Evolutionary conservation across 2,888 invertebrate genomes (phyloP).

Genomic region (Frankliniella intonsa): DNA sequence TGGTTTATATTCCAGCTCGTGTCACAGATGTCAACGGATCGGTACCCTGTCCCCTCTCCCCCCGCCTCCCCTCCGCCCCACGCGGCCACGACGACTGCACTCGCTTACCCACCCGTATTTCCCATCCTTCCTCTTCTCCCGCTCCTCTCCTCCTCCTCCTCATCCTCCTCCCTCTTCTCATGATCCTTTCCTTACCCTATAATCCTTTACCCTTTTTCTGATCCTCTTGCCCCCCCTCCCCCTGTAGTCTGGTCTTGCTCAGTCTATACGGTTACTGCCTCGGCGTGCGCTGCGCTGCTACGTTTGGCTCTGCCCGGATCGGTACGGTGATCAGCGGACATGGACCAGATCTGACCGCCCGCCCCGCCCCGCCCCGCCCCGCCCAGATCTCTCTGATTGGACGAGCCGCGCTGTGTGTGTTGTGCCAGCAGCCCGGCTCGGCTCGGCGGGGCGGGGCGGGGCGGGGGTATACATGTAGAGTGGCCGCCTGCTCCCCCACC

Average conservation of each 20-base stretch:
- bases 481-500: too few relatives aligned
- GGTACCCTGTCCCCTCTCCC: background rate
- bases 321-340: slow-evolving; percentile 14
- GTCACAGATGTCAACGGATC: slow-evolving; percentile 15
- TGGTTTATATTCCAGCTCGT: slow-evolving; percentile 14
- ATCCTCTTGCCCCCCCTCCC: background rate
- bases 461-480: too few relatives aligned
- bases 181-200: too few relatives aligned
- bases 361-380: background rate
- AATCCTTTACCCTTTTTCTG: too few relatives aligned
- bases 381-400: background rate
- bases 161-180: background rate
- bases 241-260: background rate
- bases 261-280: background rate
- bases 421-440: too few relatives aligned
- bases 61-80: background rate
- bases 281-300: background rate
- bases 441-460: too few relatives aligned
- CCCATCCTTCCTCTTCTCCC: too few relatives aligned
- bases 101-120: too few relatives aligned
- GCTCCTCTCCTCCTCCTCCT: background rate
- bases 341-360: slow-evolving; percentile 17
- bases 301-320: background rate
- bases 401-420: background rate
- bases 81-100: background rate